Evolutionary conservation across 2,113 vertebrate species (phyloP), one percentile per base, ranked within the genome.

Genomic region (Dissostichus mawsoni): DNA sequence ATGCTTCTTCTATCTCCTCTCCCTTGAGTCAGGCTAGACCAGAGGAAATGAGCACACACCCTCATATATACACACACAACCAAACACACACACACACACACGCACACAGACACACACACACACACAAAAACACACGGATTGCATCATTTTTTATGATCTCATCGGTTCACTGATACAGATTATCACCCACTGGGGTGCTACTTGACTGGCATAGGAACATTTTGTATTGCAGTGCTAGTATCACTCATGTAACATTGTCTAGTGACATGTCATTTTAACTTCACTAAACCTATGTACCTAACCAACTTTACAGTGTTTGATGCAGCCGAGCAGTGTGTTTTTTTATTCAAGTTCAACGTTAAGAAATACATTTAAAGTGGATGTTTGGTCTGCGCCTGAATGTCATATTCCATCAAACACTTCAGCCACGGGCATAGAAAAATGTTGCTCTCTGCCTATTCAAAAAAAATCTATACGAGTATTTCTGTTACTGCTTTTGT

Each of bases 101-200:
- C 25, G 36, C 47, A 11, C 61, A 69, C 61, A 68, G 58, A 74
- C 55, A 56, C 69, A 20, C 47, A 66, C 64, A 52, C 69, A 48
- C 55, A 61, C 51, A 50, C 48, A 25, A 33, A 23, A 51, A 14
- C 51, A 33, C 9, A 77, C 58, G 83, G 64, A 86, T 89, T 89
- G 66, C 86, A 66, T 92, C 89, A 91, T 84, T 73, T 69, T 17
- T 57, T 71, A 93, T 93, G 91, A 93, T 83, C 84, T 93, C 90
- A 93, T 90, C 85, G 1, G 23, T 78, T 78, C 80, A 76, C 73
- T 61, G 74, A 78, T 84, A 76, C 71, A 82, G 74, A 87, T 87
- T 75, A 92, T 90, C 69, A 36, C 82, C 80, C 91, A 65, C 83
- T 69, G 36, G 80, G 86, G 74, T 66, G 82, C 72, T 73, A 69